Conservation (phyloP, 1,140 invertebrate genomes). For the Heliothis virescens region DNA sequence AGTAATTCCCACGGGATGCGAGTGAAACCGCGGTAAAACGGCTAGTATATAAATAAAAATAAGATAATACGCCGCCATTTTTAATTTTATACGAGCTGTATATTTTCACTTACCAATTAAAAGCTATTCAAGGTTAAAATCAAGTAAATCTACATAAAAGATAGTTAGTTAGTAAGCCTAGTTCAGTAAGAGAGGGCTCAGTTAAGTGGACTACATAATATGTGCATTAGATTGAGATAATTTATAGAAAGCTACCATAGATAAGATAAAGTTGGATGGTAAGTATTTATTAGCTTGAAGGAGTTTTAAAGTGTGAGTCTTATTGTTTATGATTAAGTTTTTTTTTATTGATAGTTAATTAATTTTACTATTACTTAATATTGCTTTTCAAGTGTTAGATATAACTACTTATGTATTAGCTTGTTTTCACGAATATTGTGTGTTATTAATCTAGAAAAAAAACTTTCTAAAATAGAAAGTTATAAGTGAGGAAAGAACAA, state of each 20-base stretch:
- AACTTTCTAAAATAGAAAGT: too few relatives aligned
- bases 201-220: constrained; percentile 26
- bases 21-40: too few relatives aligned
- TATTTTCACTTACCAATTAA: background rate
- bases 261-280: constrained; percentile 13
- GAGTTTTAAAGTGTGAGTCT: background rate
- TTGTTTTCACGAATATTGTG: too few relatives aligned
- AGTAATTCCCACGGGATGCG: too few relatives aligned
- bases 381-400: too few relatives aligned
- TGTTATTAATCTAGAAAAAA: too few relatives aligned
- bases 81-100: background rate
- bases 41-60: too few relatives aligned
- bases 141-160: constrained; percentile 2
- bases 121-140: background rate
- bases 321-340: background rate
- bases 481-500: too few relatives aligned
- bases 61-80: background rate
- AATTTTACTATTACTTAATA: too few relatives aligned
- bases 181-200: background rate
- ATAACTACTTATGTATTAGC: too few relatives aligned
- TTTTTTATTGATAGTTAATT: too few relatives aligned
- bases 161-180: background rate
- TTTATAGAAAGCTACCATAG: constrained; percentile 18
- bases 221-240: constrained; percentile 29
- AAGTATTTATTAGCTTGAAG: background rate